A percentile compares a stretch with the other conserved stretches of the same genome.
Conservation (phyloP, 2,113 vertebrate species). For the Thalassoma bifasciatum region DNA sequence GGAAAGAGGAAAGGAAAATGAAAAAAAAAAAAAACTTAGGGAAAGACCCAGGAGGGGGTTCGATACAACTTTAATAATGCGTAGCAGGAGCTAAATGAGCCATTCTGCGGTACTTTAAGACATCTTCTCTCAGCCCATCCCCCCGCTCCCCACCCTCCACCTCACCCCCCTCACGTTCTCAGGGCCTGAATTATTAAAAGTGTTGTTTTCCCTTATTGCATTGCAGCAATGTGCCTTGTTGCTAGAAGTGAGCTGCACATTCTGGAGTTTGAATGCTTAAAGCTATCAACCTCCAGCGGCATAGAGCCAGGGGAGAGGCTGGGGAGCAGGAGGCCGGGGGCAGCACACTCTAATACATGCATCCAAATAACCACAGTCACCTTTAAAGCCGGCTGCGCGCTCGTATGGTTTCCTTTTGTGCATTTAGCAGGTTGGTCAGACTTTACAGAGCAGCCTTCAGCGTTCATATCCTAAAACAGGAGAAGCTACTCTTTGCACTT, state of each 20-base stretch:
- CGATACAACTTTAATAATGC: slow-evolving; percentile 84
- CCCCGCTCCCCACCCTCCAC: slow-evolving; percentile 27
- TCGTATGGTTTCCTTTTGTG: not conserved
- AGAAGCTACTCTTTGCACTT: too few species aligned
- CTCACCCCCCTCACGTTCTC: slow-evolving; percentile 59
- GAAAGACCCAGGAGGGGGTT: slow-evolving; percentile 74
- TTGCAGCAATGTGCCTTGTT: slow-evolving; percentile 79
- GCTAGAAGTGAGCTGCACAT: slow-evolving; percentile 71
- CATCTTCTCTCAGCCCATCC: slow-evolving; percentile 41
- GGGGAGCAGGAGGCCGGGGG: slow-evolving; percentile 1
- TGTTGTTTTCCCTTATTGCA: slow-evolving; percentile 85
- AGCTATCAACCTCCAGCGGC: slow-evolving; percentile 56
- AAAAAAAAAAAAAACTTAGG: slow-evolving; percentile 64
- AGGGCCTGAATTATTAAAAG: slow-evolving; percentile 84
- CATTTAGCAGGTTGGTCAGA: slow-evolving; percentile 6
- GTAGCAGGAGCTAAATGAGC: slow-evolving; percentile 81
- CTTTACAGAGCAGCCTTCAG: too few species aligned
- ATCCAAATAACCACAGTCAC: slow-evolving; percentile 25
- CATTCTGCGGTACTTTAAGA: slow-evolving; percentile 79
- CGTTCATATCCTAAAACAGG: too few species aligned
- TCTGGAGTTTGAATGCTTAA: slow-evolving; percentile 56
- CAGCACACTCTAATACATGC: not conserved
- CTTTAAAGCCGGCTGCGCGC: not conserved
- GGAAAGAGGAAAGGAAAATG: slow-evolving; percentile 55
- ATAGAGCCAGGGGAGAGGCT: slow-evolving; percentile 32